Evolutionary conservation across 2,797 vertebrate species (phyloP).

Genomic region (Coregonus suidteri): DNA sequence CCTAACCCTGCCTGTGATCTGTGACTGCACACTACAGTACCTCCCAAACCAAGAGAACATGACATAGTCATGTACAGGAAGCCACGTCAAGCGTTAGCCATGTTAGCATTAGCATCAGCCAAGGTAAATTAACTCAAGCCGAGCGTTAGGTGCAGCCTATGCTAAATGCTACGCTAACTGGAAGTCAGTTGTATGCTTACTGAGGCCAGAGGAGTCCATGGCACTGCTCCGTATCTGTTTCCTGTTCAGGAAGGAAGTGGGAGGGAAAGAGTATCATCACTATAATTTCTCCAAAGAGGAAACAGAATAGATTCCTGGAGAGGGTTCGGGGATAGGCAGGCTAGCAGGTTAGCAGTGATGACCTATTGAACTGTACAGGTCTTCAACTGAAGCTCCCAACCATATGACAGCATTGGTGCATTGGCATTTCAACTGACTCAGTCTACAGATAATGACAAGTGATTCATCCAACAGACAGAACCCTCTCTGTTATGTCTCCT

Average conservation of each 20-base stretch:
- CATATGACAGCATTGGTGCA: neutral
- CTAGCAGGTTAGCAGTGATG: neutral
- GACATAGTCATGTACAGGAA: slow-evolving; percentile 6
- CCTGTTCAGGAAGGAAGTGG: slow-evolving; percentile 46
- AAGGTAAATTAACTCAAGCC: too few relatives aligned
- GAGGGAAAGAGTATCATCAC: slow-evolving; percentile 17
- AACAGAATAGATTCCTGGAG: slow-evolving; percentile 35
- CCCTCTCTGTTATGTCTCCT: neutral
- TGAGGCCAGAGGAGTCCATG: neutral
- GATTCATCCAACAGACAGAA: neutral
- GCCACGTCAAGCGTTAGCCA: slow-evolving; percentile 12
- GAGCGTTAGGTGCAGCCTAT: neutral
- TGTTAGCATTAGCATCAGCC: slow-evolving; percentile 22
- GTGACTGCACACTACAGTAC: slow-evolving; percentile 16
- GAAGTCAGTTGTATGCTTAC: neutral
- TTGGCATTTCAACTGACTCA: neutral
- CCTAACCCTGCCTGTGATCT: slow-evolving; percentile 4
- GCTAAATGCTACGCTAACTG: neutral
- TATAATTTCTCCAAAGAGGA: slow-evolving; percentile 24
- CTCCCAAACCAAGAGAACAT: slow-evolving; percentile 2
- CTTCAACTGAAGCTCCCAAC: neutral
- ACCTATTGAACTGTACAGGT: neutral
- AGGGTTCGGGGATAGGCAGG: slow-evolving; percentile 1
- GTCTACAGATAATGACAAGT: neutral
- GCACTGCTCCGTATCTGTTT: slow-evolving; percentile 28